phyloP scores from a whole-genome alignment of 2,888 invertebrate genomes.

The Sinelater perroti region DNA sequence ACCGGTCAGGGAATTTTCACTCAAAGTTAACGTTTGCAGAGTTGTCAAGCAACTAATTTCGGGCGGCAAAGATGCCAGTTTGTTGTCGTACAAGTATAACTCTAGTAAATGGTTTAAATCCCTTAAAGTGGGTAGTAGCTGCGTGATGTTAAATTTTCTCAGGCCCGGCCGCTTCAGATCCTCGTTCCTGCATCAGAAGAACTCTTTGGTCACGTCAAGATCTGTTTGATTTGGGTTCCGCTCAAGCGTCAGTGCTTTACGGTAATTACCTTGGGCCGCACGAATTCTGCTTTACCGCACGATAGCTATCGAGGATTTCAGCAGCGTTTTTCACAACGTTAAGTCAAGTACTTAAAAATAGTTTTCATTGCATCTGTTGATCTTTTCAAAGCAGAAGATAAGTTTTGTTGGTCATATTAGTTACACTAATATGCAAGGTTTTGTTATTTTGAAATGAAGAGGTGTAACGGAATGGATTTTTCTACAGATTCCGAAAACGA shows the following conservation, averaged over 20 bases:
- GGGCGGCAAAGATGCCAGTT: constrained; percentile 86
- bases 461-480: too few relatives aligned
- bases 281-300: constrained; percentile 65
- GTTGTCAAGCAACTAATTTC: constrained; percentile 91
- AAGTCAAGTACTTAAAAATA: too few relatives aligned
- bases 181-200: constrained; percentile 90
- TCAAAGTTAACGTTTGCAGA: constrained; percentile 91
- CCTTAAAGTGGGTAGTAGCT: constrained; percentile 87
- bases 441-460: too few relatives aligned
- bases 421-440: too few relatives aligned
- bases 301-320: too few relatives aligned
- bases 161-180: constrained; percentile 87
- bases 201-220: constrained; percentile 92
- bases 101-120: constrained; percentile 90
- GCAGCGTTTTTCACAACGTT: too few relatives aligned
- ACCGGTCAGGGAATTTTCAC: constrained; percentile 96
- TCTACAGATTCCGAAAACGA: too few relatives aligned
- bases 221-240: constrained; percentile 93
- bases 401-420: too few relatives aligned
- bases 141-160: constrained; percentile 94
- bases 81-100: constrained; percentile 98
- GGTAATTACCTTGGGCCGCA: constrained; percentile 85
- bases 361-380: too few relatives aligned
- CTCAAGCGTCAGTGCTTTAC: constrained; percentile 93
- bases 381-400: too few relatives aligned